Evolutionary conservation across 2,797 vertebrate genomes (phyloP).

Genomic region (Bufotes viridis): DNA sequence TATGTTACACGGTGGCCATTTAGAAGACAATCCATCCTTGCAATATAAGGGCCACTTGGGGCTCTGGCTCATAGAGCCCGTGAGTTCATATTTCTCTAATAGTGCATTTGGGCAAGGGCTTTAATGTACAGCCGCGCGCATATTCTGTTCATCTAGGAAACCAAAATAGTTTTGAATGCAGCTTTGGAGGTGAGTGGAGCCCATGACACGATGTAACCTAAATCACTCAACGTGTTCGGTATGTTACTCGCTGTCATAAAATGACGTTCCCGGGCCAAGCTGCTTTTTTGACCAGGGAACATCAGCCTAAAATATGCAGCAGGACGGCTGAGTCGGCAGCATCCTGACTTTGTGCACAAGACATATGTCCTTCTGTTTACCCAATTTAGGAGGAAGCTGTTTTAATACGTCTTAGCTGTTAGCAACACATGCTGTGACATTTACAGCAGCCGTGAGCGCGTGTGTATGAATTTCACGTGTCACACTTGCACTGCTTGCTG

Average conservation of each 20-base stretch:
- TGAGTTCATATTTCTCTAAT: too few relatives aligned
- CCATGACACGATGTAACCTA: neutral
- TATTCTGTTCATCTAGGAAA: neutral
- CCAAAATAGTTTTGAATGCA: neutral
- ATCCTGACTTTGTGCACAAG: neutral
- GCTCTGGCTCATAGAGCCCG: too few relatives aligned
- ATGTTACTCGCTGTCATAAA: neutral
- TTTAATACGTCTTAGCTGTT: slow-evolving; percentile 52
- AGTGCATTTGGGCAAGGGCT: too few relatives aligned
- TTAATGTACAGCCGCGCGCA: neutral
- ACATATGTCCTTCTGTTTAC: slow-evolving; percentile 56
- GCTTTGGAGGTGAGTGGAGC: slow-evolving; percentile 4
- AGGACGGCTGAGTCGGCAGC: neutral
- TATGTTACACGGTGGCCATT: too few relatives aligned
- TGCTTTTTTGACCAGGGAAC: neutral
- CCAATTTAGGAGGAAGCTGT: slow-evolving; percentile 55
- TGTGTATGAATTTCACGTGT: slow-evolving; percentile 41
- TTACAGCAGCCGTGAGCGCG: slow-evolving; percentile 27
- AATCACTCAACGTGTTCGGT: neutral
- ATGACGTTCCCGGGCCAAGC: neutral
- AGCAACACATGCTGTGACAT: slow-evolving; percentile 55
- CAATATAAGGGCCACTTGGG: too few relatives aligned
- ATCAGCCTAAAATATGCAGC: neutral
- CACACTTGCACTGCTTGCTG: slow-evolving; percentile 41
- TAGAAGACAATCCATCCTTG: too few relatives aligned